phyloP scores from a whole-genome alignment of 2,888 invertebrate species.

The Leptopilina syphax region DNA sequence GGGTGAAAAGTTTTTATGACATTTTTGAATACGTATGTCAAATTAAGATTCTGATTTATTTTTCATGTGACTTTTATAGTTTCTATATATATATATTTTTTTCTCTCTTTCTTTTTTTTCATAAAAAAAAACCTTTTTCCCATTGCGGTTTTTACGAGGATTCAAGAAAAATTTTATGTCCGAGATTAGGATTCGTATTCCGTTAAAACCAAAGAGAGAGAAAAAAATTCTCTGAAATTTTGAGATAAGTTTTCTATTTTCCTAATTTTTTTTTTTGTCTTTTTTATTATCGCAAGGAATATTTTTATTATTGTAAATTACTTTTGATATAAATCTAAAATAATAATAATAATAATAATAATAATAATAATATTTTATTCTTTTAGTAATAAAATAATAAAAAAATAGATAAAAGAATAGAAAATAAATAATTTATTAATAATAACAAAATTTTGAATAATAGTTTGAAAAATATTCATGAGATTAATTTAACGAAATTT shows the following conservation, averaged over 20 bases:
- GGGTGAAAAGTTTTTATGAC: slow-evolving; percentile 31
- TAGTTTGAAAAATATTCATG: no score
- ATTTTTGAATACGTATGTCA: slow-evolving; percentile 33
- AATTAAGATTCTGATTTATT: slow-evolving; percentile 27
- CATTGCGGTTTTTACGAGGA: not conserved
- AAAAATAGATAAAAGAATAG: no score
- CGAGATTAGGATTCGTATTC: not conserved
- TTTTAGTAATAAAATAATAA: no score
- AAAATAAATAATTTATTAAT: no score
- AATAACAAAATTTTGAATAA: no score
- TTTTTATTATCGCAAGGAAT: no score
- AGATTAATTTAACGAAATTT: not conserved
- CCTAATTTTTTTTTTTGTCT: not conserved
- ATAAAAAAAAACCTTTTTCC: not conserved
- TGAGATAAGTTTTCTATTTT: not conserved
- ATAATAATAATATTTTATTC: no score
- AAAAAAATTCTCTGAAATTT: slow-evolving; percentile 3
- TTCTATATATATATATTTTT: not conserved
- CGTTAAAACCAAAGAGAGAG: not conserved
- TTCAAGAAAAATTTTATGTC: slow-evolving; percentile 2
- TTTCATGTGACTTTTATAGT: slow-evolving; percentile 9
- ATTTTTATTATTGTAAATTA: no score
- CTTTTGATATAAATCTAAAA: no score
- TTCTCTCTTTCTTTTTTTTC: not conserved
- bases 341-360: no score